Evolutionary conservation across 23 tunicate genomes (phyloP).

Genomic region (Ciona savignyi): DNA sequence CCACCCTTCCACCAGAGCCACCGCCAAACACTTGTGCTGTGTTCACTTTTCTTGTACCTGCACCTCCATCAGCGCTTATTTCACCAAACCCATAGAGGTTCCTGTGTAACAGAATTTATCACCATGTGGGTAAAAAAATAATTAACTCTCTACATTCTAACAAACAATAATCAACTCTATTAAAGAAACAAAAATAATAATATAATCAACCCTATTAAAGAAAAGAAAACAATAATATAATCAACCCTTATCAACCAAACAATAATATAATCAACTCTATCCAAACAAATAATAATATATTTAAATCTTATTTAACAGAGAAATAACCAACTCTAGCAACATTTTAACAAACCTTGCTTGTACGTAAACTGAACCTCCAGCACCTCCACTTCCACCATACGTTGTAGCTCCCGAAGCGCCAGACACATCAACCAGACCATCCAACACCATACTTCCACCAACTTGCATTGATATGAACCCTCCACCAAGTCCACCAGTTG

Average conservation of each 20-base stretch:
- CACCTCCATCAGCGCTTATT: conserved; percentile 12
- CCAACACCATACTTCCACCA: conserved; percentile 3
- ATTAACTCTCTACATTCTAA: no score
- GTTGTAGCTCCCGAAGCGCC: conserved; percentile 8
- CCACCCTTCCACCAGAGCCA: conserved; percentile 22
- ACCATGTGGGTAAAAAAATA: no score
- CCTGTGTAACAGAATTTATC: no score
- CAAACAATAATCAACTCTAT: no score
- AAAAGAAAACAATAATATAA: no score
- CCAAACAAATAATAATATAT: no score
- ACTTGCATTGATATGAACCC: conserved; percentile 6
- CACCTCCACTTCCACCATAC: conserved; percentile 19
- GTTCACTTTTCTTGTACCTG: not conserved
- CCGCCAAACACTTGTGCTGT: conserved; percentile 9
- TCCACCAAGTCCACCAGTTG: conserved; percentile 24
- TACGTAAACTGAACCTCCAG: conserved; percentile 12
- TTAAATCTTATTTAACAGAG: no score
- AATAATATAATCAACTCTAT: no score
- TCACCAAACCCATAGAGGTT: conserved; percentile 11
- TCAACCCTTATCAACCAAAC: no score
- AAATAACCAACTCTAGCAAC: no score
- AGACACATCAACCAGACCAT: conserved; percentile 3
- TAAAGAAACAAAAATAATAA: no score
- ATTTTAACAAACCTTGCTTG: conserved; percentile 14
- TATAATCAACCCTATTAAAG: no score